Evolutionary conservation across 1,140 invertebrate species (phyloP), one percentile per base, ranked within the genome.

Genomic region (Drosophila santomea): DNA sequence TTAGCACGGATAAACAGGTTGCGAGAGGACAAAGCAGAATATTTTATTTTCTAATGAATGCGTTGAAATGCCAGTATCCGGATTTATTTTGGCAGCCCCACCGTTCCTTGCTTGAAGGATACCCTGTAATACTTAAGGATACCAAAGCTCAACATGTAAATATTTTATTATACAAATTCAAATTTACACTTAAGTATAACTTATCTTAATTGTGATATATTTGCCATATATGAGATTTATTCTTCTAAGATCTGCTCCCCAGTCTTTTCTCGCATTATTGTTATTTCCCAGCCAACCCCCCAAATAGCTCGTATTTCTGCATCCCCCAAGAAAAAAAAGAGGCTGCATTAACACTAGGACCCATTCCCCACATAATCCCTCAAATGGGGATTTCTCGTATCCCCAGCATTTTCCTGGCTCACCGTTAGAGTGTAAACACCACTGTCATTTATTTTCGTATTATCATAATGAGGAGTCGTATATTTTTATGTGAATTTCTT

Each of bases 361-460:
- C 35, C 35, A 38, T 56, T 35, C n/a, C 41, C 35, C 35, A 38
- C 66, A 39, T 20, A 52, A 52, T 64, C 55, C 68, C 8, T 15
- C 20, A 43, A 20, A 39, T 52, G 11, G 17, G 11, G 10, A 14
- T 55, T 25, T 4, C 36, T n/a, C 23, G 11, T 4, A 17, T 48
- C n/a, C 36, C 23, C 28, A 23, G 36, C 36, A 28, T 55, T 51
- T 56, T 47, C 23, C 25, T 15, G 32, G 39, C 67, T 73, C 39
- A 73, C 47, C 56, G 74, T 52, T 66, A 66, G 57, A 69, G 57
- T 75, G 63, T 88, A 85, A 81, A 85, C 78, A 80, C 88, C 74
- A 78, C 77, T 91, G 88, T 81, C 89, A 91, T 89, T 91, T 91
- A 91, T 91, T 91, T 88, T 90, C 89, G 89, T 89, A 91, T 91